Evolutionary conservation across 2,888 invertebrate genomes (phyloP), one percentile per base, ranked within the genome.

Genomic region (Dasypogon diadema): DNA sequence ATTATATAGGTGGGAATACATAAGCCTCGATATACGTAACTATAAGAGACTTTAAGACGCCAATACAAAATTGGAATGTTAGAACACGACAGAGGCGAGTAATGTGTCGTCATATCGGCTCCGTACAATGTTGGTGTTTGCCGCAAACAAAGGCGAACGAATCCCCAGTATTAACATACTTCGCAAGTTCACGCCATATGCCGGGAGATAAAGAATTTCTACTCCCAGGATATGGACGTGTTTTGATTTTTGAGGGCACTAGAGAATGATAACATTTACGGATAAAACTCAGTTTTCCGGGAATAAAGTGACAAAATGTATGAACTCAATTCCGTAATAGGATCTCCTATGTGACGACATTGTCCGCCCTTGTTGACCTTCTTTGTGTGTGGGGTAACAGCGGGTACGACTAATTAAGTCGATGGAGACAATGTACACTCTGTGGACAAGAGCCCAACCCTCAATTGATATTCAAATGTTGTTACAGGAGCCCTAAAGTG

Each of bases 231-330:
- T 70, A 54, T 70, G 70, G 54, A 70, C 70, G 70, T 70, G 70
- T 70, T 70, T 70, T 70, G 70, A 70, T 70, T 70, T 70, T 70
- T 70, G 70, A 70, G 14, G 54, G 34, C 70, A 16, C 34, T 70
- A 54, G 34, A 70, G 54, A 70, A 70, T 70, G 70, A 51, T 54
- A 70, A 54, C 70, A 70, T 70, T 70, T 70, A 18, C 37, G 70
- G 34, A 70, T 54, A 70, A 16, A 51, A 12, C 10, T 54, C 54
- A 30, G n/a, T 10, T 30, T 54, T 18, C 54, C 34, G 12, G 18
- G 51, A 30, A 70, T 70, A 54, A 70, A 54, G 70, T 70, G 34
- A 70, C 51, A 70, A 70, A 54, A 70, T 54, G 42, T 70, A 70
- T 51, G 37, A 70, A 70, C 54, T 70, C 70, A 70, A 70, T 70